Conservation (phyloP, 2,797 vertebrate genomes). For the Oryzias dopingdopingensis region DNA sequence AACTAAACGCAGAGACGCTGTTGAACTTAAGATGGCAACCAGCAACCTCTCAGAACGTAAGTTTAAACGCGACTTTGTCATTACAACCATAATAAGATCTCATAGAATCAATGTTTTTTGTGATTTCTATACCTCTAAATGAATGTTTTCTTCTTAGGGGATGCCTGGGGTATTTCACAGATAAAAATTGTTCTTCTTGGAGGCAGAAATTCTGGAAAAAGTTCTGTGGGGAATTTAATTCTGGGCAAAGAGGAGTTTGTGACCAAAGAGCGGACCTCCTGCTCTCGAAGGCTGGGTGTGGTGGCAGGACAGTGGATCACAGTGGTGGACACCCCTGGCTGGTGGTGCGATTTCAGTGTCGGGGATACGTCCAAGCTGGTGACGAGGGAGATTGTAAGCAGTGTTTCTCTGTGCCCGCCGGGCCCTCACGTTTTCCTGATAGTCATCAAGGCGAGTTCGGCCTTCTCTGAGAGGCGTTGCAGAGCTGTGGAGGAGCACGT, state of each 20-base stretch:
- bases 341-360: slow-evolving; percentile 70
- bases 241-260: slow-evolving; percentile 69
- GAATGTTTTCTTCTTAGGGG: slow-evolving; percentile 30
- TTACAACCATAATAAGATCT: fast-evolving
- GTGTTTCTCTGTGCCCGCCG: slow-evolving; percentile 64
- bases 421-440: slow-evolving; percentile 77
- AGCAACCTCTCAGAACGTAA: slow-evolving; percentile 40
- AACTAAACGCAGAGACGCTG: background rate
- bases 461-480: slow-evolving; percentile 60
- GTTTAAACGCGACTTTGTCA: slow-evolving; percentile 18
- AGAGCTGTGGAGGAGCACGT: slow-evolving; percentile 66
- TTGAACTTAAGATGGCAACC: slow-evolving; percentile 44
- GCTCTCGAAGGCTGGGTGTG: slow-evolving; percentile 44
- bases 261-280: slow-evolving; percentile 58
- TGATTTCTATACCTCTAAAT: background rate
- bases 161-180: slow-evolving; percentile 24
- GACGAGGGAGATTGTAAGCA: slow-evolving; percentile 62
- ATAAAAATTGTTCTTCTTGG: slow-evolving; percentile 71
- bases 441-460: slow-evolving; percentile 62
- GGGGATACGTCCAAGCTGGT: slow-evolving; percentile 58
- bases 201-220: slow-evolving; percentile 74
- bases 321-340: slow-evolving; percentile 76
- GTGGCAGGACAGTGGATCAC: slow-evolving; percentile 49
- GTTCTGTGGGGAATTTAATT: slow-evolving; percentile 64
- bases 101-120: background rate